Conservation (phyloP, 2,113 vertebrate species). For the Callorhinus ursinus region DNA sequence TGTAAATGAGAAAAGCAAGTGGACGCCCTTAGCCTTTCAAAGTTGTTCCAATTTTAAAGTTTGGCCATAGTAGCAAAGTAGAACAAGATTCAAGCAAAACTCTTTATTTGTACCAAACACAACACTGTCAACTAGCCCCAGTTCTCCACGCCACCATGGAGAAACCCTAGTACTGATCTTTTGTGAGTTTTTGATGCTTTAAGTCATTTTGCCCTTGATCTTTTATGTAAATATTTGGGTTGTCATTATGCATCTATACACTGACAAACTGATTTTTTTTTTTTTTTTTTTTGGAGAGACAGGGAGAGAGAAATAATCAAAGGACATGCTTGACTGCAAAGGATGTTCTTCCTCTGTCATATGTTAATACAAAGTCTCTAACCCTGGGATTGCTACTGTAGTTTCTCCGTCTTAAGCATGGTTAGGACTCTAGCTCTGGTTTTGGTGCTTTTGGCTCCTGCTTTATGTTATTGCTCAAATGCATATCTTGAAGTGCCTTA, state of each 20-base stretch:
- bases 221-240: not conserved
- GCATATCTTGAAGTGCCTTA: not conserved
- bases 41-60: not conserved
- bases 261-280: not conserved
- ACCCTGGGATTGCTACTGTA: not conserved
- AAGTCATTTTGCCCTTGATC: not conserved
- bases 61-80: not conserved
- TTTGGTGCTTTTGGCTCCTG: not conserved
- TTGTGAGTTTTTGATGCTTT: not conserved
- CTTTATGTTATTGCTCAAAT: not conserved
- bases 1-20: conserved; percentile 19
- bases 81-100: not conserved
- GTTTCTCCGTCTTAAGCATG: not conserved
- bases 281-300: not conserved
- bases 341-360: not conserved
- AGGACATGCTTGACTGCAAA: not conserved
- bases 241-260: not conserved
- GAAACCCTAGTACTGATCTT: not conserved
- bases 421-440: not conserved
- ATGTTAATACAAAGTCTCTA: not conserved
- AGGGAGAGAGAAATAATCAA: not conserved
- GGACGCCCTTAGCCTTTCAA: not conserved
- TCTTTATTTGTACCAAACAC: not conserved
- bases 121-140: not conserved
- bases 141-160: not conserved